Evolutionary conservation across 2,113 vertebrate species (phyloP).

Genomic region (Peucedramus taeniatus): DNA sequence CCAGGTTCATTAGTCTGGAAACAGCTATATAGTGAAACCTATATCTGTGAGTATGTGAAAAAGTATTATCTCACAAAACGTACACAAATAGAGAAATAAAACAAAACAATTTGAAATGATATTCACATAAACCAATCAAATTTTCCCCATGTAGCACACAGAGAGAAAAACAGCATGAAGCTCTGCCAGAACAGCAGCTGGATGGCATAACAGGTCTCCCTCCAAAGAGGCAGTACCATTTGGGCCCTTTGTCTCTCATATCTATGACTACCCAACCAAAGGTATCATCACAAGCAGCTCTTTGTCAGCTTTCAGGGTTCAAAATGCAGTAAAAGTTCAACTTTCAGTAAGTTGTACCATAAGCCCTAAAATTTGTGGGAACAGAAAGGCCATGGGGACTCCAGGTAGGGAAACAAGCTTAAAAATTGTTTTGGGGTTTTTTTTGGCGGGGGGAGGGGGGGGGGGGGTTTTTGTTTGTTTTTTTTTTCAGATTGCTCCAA

Average conservation of each 20-base stretch:
- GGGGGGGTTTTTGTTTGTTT: background rate
- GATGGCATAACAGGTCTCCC: background rate
- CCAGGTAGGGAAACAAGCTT: background rate
- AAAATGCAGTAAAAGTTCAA: background rate
- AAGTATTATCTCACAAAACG: background rate
- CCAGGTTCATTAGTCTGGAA: background rate
- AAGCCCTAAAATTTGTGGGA: background rate
- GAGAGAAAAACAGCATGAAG: background rate
- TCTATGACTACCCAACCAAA: background rate
- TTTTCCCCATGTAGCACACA: background rate
- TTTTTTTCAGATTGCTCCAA: background rate
- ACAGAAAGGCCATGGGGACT: background rate
- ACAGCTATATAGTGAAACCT: background rate
- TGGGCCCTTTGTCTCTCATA: background rate
- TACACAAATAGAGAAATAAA: background rate
- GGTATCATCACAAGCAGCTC: background rate
- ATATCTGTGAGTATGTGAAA: background rate
- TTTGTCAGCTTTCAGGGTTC: background rate
- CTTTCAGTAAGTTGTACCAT: background rate
- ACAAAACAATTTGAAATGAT: background rate
- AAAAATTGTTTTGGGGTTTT: background rate
- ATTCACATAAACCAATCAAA: background rate
- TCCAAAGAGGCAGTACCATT: background rate
- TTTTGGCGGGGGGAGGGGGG: background rate
- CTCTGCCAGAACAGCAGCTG: background rate